Base-by-base conservation (phyloP, 2,888 invertebrate species). In the Lycia hirtaria region DNA sequence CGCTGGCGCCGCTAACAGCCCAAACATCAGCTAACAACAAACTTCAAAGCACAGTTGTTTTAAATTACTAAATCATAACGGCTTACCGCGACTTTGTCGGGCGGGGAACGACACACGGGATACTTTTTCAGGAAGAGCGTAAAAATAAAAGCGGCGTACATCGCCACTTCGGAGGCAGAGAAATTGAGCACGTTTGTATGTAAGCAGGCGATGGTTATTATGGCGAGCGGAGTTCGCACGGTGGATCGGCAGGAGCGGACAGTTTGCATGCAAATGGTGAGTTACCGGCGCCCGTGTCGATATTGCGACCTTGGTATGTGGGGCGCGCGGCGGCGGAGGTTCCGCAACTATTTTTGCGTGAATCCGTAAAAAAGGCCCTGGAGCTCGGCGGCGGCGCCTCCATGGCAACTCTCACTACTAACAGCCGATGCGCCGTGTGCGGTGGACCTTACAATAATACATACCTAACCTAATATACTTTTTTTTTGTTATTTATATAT, bases 191-290 rank as follows among this genome's bases (percentile, higher is more conserved):
- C 43, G 52, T 53, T 37, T 5, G 30, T 4, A 12, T 40, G n/a
- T 10, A 50, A 56, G 37, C 47, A 43, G 38, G 62, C 44, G 51
- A 62, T 65, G 49, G 50, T 62, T 38, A 65, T 60, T 67, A 26
- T 56, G 41, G 53, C 33, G 40, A 64, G 68, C 56, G 64, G 64
- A 68, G 51, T 45, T 48, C 51, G 40, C 56, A 33, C 20, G 30
- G 54, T 69, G 48, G 60, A 58, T 62, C 50, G 62, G 32, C 6
- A 19, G 32, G 26, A 35, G 64, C 56, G 66, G 69, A 65, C 78
- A 75, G 78, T 83, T 83, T 80, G 76, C 75, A 82, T 83, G 81
- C 79, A 76, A 83, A 84, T 83, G 66, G 67, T 73, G 75, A 77
- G 74, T 76, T 74, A 78, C 75, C 59, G 65, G 67, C 63, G 65